phyloP scores from a whole-genome alignment of 2,888 invertebrate species.

The Deilephila porcellus region DNA sequence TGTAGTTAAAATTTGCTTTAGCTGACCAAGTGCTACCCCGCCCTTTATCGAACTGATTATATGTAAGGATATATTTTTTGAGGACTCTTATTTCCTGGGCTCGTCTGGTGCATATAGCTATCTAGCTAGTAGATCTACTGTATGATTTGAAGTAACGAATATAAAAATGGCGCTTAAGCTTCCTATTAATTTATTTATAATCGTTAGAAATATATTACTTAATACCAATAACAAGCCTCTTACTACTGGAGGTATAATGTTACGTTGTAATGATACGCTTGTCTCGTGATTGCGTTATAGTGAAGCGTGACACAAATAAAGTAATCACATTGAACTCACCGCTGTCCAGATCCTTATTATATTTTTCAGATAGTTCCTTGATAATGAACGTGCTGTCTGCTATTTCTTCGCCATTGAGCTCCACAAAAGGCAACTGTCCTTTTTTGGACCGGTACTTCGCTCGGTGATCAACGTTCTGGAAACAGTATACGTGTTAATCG shows the following conservation, averaged over 20 bases:
- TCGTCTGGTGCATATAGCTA: neutral
- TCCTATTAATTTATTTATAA: neutral
- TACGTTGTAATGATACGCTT: slow-evolving; percentile 33
- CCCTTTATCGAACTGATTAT: neutral
- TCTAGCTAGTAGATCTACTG: neutral
- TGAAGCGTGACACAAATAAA: slow-evolving; percentile 19
- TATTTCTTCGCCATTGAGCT: slow-evolving; percentile 97
- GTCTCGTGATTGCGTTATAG: slow-evolving; percentile 35
- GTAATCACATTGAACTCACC: slow-evolving; percentile 57
- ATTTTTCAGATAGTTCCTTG: slow-evolving; percentile 92
- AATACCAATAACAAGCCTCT: slow-evolving; percentile 7
- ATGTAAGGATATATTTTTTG: neutral
- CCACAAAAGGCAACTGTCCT: slow-evolving; percentile 97
- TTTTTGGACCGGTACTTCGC: slow-evolving; percentile 97
- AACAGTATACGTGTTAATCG: slow-evolving; percentile 45
- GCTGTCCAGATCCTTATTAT: slow-evolving; percentile 93
- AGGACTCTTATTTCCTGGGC: neutral
- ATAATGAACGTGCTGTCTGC: slow-evolving; percentile 96
- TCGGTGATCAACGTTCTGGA: slow-evolving; percentile 97
- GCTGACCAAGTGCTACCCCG: neutral
- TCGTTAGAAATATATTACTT: neutral
- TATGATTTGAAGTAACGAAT: neutral
- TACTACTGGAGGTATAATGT: slow-evolving; percentile 27
- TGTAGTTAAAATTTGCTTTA: slow-evolving; percentile 19
- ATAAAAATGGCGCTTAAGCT: neutral